Conservation (phyloP, 2,113 vertebrate genomes). For the Phodopus roborovskii region DNA sequence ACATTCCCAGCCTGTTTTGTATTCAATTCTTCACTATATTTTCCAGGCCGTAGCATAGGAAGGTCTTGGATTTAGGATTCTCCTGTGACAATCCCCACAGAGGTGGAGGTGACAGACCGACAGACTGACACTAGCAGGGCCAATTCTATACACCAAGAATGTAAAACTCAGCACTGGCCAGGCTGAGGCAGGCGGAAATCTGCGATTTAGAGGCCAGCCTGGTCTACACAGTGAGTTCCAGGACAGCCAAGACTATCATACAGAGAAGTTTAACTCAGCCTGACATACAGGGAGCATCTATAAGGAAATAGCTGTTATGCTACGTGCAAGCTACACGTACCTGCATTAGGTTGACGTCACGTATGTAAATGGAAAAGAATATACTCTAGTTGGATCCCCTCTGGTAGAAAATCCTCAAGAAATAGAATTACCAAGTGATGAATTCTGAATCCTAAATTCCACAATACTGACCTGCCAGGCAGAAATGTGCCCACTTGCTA, state of each 20-base stretch:
- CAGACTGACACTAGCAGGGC: not conserved
- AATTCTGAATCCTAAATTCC: not conserved
- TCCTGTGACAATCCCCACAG: not conserved
- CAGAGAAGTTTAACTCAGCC: not conserved
- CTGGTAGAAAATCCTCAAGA: not conserved
- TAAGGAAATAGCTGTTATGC: accelerated
- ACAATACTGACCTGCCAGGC: not conserved
- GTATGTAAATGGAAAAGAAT: not conserved
- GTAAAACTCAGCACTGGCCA: not conserved
- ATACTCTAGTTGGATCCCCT: accelerated
- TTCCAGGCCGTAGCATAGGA: not conserved
- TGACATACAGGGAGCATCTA: not conserved
- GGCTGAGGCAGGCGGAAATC: not conserved
- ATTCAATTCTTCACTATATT: not conserved
- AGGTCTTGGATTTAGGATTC: not conserved
- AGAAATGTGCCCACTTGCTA: not conserved
- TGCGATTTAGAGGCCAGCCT: not conserved
- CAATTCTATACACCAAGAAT: too few species aligned
- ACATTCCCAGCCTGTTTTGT: not conserved
- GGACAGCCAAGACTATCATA: not conserved
- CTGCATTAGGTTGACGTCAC: not conserved
- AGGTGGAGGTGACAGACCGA: too few species aligned
- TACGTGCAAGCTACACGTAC: accelerated
- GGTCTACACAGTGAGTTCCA: not conserved
- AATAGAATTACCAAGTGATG: not conserved